Percentiles rank a stretch among this genome's conserved stretches.
These are phyloP conservation scores for Serinus canaria DNA, from an alignment of 2,113 vertebrate genomes.

Conservation along the genomic window DNA sequence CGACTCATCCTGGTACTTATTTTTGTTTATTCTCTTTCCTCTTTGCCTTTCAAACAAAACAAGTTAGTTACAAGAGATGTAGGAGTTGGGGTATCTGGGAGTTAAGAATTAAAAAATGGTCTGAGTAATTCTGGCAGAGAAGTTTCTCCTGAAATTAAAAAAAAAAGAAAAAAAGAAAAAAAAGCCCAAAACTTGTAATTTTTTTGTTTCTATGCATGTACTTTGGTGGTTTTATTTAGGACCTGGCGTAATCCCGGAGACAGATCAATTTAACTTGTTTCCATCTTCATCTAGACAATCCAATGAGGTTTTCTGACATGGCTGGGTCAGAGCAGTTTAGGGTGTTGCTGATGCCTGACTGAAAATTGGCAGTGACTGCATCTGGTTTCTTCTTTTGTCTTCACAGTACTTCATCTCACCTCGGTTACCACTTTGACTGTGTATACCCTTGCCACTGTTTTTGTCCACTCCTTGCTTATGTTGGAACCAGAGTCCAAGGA, in stretches of 20 bases:
- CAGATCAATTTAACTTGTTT: neutral
- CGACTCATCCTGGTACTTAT: neutral
- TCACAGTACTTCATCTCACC: neutral
- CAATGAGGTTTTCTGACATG: neutral
- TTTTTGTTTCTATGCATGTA: neutral
- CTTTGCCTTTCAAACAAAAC: neutral
- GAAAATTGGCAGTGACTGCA: neutral
- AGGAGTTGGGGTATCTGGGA: neutral
- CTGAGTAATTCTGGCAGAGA: neutral
- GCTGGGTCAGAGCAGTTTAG: neutral
- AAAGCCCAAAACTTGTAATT: neutral
- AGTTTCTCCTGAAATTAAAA: neutral
- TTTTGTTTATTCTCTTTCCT: neutral
- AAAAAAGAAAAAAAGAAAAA: neutral
- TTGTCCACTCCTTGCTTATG: neutral
- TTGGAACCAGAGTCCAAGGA: neutral
- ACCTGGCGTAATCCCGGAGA: neutral
- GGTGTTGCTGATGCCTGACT: neutral
- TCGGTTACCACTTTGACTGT: neutral
- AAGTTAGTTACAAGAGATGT: neutral
- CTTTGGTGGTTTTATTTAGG: neutral
- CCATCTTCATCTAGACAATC: neutral
- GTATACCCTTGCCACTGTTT: neutral
- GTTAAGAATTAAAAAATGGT: neutral
- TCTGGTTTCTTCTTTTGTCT: neutral